Conservation (phyloP, 1,140 invertebrate genomes). For the Apis dorsata region DNA sequence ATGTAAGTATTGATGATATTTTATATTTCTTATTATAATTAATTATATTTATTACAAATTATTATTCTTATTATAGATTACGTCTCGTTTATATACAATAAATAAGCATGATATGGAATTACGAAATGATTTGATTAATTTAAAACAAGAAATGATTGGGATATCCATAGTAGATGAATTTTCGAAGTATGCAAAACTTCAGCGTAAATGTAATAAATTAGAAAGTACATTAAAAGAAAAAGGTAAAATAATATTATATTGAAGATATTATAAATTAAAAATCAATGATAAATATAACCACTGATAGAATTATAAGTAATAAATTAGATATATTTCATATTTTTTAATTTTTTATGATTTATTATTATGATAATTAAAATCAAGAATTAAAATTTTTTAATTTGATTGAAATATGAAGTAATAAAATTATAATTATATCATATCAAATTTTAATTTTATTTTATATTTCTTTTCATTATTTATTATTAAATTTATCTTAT, state of each 20-base stretch:
- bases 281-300: not conserved
- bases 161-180: conserved; percentile 83
- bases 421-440: not conserved
- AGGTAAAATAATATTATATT: conserved; percentile 55
- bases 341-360: conserved; percentile 1
- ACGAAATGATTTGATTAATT: conserved; percentile 69
- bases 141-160: conserved; percentile 78
- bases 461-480: not conserved
- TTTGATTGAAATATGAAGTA: not conserved
- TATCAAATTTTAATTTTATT: not conserved
- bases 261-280: not conserved
- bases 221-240: conserved; percentile 75
- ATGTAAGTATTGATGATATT: conserved; percentile 38
- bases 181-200: conserved; percentile 82
- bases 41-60: not conserved
- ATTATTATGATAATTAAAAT: not conserved
- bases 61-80: conserved; percentile 62
- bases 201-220: conserved; percentile 80
- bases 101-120: conserved; percentile 60
- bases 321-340: not conserved
- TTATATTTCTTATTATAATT: not conserved
- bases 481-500: not conserved
- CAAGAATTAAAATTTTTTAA: not conserved
- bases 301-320: not conserved
- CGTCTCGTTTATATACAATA: conserved; percentile 58